Conservation (phyloP, 1,140 invertebrate genomes). For the Drosophila nebulosa region DNA sequence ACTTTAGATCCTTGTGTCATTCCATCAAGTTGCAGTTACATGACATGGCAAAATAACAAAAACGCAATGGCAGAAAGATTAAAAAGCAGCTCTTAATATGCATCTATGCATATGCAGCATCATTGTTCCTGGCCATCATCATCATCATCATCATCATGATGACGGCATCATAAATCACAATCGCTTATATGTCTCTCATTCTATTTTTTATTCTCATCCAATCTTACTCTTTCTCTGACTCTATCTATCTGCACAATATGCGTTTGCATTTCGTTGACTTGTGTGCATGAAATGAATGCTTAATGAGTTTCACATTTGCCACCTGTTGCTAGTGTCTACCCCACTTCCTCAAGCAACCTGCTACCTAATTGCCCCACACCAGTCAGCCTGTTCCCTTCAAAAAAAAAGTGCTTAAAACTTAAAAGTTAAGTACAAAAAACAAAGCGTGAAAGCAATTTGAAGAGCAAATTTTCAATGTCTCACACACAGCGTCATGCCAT, state of each 20-base stretch:
- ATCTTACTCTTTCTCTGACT: neutral
- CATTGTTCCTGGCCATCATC: conserved; percentile 1
- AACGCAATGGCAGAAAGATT: neutral
- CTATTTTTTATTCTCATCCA: conserved; percentile 20
- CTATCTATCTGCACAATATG: conserved; percentile 29
- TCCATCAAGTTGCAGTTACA: neutral
- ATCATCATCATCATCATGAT: neutral
- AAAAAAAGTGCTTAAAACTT: conserved; percentile 33
- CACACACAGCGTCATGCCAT: neutral
- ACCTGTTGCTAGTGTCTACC: conserved; percentile 43
- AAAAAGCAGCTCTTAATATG: conserved; percentile 32
- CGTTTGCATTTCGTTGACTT: conserved; percentile 36
- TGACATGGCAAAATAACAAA: neutral
- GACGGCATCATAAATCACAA: conserved; percentile 11
- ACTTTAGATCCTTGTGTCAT: neutral
- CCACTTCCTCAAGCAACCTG: conserved; percentile 8
- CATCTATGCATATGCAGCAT: conserved; percentile 24
- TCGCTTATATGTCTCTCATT: conserved; percentile 15
- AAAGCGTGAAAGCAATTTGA: conserved; percentile 56
- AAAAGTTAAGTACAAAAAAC: conserved; percentile 61
- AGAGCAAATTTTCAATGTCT: conserved; percentile 25
- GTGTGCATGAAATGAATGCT: conserved; percentile 55
- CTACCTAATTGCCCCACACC: conserved; percentile 50
- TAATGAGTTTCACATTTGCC: conserved; percentile 53
- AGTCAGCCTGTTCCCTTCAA: conserved; percentile 42